A percentile compares a stretch with the other conserved stretches of the same genome.
Conservation (phyloP, 2,888 invertebrate genomes). For the Lepeophtheirus nordmannii region DNA sequence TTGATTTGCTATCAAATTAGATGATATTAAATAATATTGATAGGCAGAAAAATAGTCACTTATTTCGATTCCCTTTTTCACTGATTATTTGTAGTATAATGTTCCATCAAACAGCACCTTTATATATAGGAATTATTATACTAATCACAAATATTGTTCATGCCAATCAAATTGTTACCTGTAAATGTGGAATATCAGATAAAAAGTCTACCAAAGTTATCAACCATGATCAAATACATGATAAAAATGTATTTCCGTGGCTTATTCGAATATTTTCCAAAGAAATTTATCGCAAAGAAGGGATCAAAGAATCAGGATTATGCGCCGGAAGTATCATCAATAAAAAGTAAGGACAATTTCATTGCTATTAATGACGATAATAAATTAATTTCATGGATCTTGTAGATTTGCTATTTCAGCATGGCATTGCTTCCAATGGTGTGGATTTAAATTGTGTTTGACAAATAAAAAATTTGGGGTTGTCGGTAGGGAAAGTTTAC, state of each 20-base stretch:
- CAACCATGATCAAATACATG: neutral
- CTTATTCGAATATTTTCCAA: neutral
- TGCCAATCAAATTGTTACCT: neutral
- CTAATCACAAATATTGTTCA: too few species aligned
- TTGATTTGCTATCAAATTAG: too few species aligned
- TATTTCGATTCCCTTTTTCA: too few species aligned
- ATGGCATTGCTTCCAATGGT: neutral
- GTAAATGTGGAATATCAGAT: neutral
- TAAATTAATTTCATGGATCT: neutral
- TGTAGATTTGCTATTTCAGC: neutral
- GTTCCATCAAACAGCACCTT: too few species aligned
- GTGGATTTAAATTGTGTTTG: neutral
- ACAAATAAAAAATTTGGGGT: neutral
- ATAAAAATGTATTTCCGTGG: neutral
- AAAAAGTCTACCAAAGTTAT: neutral
- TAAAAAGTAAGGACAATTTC: neutral
- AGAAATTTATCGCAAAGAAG: neutral
- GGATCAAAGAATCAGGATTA: neutral
- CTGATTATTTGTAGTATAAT: too few species aligned
- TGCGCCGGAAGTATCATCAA: conserved; percentile 1
- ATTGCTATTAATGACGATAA: too few species aligned
- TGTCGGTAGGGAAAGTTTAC: neutral
- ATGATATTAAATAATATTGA: too few species aligned
- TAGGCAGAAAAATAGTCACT: too few species aligned
- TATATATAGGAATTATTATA: too few species aligned